Evolutionary conservation across 2,888 invertebrate species (phyloP).

Genomic region (Sussaba pulchella): DNA sequence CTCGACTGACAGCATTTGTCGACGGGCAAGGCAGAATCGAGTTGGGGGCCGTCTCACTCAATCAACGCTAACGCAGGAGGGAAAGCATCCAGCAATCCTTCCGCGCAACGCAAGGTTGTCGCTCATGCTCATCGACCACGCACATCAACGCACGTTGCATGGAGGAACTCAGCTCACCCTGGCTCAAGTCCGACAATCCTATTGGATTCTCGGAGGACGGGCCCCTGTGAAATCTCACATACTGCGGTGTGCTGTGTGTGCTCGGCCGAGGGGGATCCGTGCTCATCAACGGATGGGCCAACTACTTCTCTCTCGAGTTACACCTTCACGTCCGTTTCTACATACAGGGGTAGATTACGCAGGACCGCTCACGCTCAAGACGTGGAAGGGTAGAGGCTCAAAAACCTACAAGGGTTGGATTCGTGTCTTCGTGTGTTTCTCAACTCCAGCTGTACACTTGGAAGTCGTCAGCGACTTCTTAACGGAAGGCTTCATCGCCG

Average conservation of each 20-base stretch:
- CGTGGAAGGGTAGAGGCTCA: slow-evolving; percentile 1
- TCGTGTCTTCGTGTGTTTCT: slow-evolving; percentile 13
- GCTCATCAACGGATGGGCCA: no score
- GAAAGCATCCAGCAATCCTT: slow-evolving; percentile 43
- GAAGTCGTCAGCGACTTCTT: not conserved
- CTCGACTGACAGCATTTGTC: slow-evolving; percentile 49
- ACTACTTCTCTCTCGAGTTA: no score
- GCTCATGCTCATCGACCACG: slow-evolving; percentile 15
- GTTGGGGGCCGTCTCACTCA: no score
- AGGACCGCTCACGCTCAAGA: slow-evolving; percentile 22
- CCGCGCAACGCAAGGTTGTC: slow-evolving; percentile 19
- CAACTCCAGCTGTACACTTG: not conserved
- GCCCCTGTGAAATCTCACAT: slow-evolving; percentile 44
- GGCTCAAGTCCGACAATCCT: not conserved
- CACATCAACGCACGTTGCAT: slow-evolving; percentile 14
- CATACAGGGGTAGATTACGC: slow-evolving; percentile 40
- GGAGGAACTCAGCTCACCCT: slow-evolving; percentile 38
- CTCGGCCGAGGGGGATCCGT: no score
- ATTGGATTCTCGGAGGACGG: slow-evolving; percentile 61
- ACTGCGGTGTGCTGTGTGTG: no score
- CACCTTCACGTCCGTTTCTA: no score
- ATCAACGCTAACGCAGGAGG: slow-evolving; percentile 2
- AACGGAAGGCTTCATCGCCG: no score
- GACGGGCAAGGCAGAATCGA: slow-evolving; percentile 46
- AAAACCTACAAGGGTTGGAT: slow-evolving; percentile 21